Percentiles rank a stretch among this genome's conserved stretches.
Evolutionary conservation across 2,113 vertebrate genomes (phyloP).

Genomic region (Edolisoma coerulescens): DNA sequence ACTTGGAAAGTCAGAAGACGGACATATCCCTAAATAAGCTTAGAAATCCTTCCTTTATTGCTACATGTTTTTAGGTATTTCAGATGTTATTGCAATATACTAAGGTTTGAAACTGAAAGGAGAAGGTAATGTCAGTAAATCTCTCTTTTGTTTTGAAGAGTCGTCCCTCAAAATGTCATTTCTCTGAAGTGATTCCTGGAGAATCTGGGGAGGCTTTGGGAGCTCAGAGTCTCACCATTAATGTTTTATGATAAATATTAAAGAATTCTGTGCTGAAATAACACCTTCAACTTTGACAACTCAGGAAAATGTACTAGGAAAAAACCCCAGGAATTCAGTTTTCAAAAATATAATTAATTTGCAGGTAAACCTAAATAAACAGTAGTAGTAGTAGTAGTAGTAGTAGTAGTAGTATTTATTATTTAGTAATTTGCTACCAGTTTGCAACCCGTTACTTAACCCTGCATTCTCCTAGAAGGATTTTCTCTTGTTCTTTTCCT

Average conservation of each 20-base stretch:
- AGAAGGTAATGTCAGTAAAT: background rate
- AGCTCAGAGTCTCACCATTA: background rate
- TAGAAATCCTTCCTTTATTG: slow-evolving; percentile 1
- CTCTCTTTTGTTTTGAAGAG: background rate
- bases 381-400: background rate
- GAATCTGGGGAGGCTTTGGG: background rate
- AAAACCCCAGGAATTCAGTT: background rate
- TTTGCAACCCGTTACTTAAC: background rate
- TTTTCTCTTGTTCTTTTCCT: background rate
- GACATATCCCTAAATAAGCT: background rate
- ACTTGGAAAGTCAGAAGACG: background rate
- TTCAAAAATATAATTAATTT: background rate
- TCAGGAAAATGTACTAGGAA: background rate
- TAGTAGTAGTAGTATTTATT: background rate
- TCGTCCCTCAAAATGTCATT: background rate
- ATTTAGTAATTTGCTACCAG: background rate
- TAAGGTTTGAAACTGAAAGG: background rate
- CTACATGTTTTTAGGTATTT: background rate
- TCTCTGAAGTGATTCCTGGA: background rate
- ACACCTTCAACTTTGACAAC: background rate
- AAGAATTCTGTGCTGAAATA: background rate
- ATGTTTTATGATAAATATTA: background rate
- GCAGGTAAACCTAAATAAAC: background rate
- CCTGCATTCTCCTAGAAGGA: background rate
- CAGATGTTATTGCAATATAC: background rate